Percentiles rank a stretch among this genome's conserved stretches.
These are phyloP conservation scores for Pterois miles DNA, from an alignment of 2,797 vertebrate species.

Conservation along the genomic window DNA sequence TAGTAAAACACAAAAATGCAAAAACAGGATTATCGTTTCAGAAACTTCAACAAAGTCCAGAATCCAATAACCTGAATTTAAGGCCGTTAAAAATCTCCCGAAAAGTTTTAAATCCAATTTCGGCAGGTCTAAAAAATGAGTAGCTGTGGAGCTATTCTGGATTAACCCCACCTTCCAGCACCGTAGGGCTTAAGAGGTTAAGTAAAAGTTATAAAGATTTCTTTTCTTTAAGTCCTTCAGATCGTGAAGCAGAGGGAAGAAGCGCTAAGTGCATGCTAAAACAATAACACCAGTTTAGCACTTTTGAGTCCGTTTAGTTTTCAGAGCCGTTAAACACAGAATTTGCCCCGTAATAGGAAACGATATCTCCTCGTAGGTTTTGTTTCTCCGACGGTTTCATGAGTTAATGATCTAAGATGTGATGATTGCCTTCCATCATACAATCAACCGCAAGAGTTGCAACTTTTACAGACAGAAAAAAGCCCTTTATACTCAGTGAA, in stretches of 20 bases:
- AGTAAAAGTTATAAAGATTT: too few relatives aligned
- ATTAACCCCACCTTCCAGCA: too few relatives aligned
- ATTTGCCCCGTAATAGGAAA: neutral
- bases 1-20: too few relatives aligned
- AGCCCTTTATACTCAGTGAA: neutral
- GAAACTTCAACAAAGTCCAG: too few relatives aligned
- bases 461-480: neutral
- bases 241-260: neutral
- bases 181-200: too few relatives aligned
- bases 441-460: neutral
- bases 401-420: conserved; percentile 50
- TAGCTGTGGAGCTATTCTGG: too few relatives aligned
- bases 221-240: too few relatives aligned
- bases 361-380: neutral
- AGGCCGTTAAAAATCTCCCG: too few relatives aligned
- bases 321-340: conserved; percentile 17
- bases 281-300: neutral
- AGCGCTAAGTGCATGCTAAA: neutral
- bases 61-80: too few relatives aligned
- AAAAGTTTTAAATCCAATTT: too few relatives aligned
- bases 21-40: too few relatives aligned
- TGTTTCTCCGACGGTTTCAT: conserved; percentile 17
- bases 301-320: conserved; percentile 19
- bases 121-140: too few relatives aligned
- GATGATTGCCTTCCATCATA: neutral